Conservation (phyloP, 2,888 invertebrate genomes). For the Halocaridina rubra region DNA sequence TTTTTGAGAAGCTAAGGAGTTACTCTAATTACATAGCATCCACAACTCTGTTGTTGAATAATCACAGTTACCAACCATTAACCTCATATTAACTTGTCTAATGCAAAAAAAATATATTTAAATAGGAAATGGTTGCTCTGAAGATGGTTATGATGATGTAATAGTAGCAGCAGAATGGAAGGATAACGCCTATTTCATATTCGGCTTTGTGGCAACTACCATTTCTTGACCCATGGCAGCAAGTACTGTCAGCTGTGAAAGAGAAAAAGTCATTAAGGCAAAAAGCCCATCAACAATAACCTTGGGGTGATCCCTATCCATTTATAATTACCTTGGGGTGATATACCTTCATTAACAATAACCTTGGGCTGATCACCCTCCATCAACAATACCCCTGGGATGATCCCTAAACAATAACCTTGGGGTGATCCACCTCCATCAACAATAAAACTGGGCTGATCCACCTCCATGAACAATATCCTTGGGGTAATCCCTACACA, state of each 20-base stretch:
- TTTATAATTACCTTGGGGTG: too few relatives aligned
- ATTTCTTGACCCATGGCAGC: constrained; percentile 61
- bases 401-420: too few relatives aligned
- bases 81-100: constrained; percentile 30
- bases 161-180: constrained; percentile 33
- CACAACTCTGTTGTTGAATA: constrained; percentile 21
- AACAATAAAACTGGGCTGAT: too few relatives aligned
- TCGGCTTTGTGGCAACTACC: constrained; percentile 63
- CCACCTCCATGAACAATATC: too few relatives aligned
- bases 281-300: too few relatives aligned
- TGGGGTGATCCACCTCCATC: too few relatives aligned
- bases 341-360: too few relatives aligned
- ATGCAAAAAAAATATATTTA: constrained; percentile 53
- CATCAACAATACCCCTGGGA: too few relatives aligned
- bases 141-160: constrained; percentile 39
- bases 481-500: too few relatives aligned
- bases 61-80: constrained; percentile 52
- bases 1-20: not conserved
- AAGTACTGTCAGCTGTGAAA: constrained; percentile 58
- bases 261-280: not conserved
- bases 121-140: constrained; percentile 54
- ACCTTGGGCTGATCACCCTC: too few relatives aligned
- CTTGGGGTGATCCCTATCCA: too few relatives aligned
- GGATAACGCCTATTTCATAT: constrained; percentile 54
- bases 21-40: not conserved